phyloP scores from a whole-genome alignment of 1,140 invertebrate species.

The Thaumatotibia leucotreta region DNA sequence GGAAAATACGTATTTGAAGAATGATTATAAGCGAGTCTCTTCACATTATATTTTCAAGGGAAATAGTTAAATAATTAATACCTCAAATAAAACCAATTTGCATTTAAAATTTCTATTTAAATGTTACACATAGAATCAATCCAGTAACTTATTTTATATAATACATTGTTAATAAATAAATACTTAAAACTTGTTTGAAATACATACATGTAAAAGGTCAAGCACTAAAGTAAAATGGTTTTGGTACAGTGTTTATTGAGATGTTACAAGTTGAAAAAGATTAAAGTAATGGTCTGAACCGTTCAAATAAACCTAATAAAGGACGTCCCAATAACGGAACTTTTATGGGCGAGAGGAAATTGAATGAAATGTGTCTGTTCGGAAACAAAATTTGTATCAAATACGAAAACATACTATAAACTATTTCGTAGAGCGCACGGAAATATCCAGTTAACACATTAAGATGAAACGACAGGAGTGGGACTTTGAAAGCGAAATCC shows the following conservation, averaged over 20 bases:
- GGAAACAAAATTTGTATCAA: constrained; percentile 56
- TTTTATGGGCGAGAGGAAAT: constrained; percentile 30
- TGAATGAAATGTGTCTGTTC: constrained; percentile 45
- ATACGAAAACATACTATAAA: constrained; percentile 51
- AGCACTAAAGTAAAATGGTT: not conserved
- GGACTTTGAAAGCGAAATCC: constrained; percentile 69
- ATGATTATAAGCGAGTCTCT: too few relatives aligned
- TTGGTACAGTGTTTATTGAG: not conserved
- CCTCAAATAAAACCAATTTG: too few relatives aligned
- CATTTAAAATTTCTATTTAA: not conserved
- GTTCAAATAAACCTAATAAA: not conserved
- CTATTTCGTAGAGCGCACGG: constrained; percentile 40
- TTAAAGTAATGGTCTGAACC: not conserved
- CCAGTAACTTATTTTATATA: not conserved
- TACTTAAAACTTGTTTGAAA: too few relatives aligned
- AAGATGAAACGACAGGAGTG: constrained; percentile 69
- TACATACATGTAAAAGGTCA: too few relatives aligned
- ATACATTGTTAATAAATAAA: not conserved
- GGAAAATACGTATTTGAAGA: too few relatives aligned
- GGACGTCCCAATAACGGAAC: not conserved
- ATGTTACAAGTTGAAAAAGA: not conserved
- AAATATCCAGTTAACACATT: constrained; percentile 54
- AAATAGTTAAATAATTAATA: not conserved
- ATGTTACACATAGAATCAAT: not conserved
- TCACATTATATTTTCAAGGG: not conserved